Percentiles rank a stretch among this genome's conserved stretches.
phyloP scores from a whole-genome alignment of 1,140 invertebrate species.

The Drosophila quadrilineata region DNA sequence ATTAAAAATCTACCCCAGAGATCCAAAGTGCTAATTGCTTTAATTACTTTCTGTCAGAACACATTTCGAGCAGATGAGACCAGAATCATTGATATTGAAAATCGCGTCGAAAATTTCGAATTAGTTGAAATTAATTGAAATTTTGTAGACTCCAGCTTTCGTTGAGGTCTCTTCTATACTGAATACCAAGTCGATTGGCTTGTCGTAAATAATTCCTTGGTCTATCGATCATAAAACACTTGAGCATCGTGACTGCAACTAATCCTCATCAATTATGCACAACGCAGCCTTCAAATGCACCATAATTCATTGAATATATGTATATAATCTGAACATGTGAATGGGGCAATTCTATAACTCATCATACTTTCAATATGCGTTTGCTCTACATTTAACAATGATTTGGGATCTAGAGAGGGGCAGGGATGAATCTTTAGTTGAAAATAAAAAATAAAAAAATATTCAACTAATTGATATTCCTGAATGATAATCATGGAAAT shows the following conservation, averaged over 20 bases:
- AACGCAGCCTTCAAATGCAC: constrained; percentile 34
- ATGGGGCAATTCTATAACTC: constrained; percentile 66
- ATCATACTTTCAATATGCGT: constrained; percentile 44
- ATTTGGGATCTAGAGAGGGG: constrained; percentile 8
- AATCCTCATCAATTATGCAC: constrained; percentile 43
- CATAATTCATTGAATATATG: constrained; percentile 53
- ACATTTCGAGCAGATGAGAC: neutral
- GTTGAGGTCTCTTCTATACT: neutral
- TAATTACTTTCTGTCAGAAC: constrained; percentile 10
- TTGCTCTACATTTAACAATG: constrained; percentile 68
- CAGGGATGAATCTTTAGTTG: neutral
- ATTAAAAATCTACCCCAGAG: constrained; percentile 57
- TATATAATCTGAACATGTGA: constrained; percentile 38
- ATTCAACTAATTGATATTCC: constrained; percentile 68
- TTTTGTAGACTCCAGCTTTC: neutral
- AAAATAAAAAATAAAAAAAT: neutral
- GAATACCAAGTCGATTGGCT: too few species aligned
- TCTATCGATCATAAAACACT: constrained; percentile 16
- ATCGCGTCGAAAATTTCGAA: neutral
- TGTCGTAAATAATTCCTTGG: too few species aligned
- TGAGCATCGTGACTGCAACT: neutral
- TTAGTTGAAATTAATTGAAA: neutral
- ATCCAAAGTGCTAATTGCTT: constrained; percentile 68
- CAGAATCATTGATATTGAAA: constrained; percentile 10
- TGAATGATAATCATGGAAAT: constrained; percentile 61